Percentiles rank a stretch among this genome's conserved stretches.
phyloP scores from a whole-genome alignment of 2,797 vertebrate species.

The Cirrhinus molitorella region DNA sequence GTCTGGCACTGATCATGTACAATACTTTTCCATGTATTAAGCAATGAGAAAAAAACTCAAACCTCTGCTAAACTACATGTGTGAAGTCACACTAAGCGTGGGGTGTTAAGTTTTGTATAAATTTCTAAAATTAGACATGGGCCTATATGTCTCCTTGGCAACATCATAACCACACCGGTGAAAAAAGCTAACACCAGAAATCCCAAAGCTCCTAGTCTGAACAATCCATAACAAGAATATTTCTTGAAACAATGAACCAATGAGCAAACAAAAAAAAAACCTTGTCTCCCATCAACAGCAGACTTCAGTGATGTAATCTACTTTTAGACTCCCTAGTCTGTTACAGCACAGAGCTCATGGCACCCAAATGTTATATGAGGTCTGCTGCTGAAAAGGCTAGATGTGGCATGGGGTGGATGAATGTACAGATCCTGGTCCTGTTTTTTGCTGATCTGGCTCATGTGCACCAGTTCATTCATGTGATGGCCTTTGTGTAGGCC shows the following conservation, averaged over 20 bases:
- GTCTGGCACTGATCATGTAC: neutral
- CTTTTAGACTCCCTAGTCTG: neutral
- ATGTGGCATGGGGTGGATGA: slow-evolving; percentile 26
- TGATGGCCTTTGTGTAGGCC: slow-evolving; percentile 41
- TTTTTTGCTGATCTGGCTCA: neutral
- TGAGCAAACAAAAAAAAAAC: neutral
- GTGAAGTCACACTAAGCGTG: neutral
- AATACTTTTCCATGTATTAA: neutral
- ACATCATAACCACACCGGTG: neutral
- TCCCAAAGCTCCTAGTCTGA: neutral
- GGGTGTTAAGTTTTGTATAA: neutral
- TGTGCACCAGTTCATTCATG: neutral
- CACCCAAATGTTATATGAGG: neutral
- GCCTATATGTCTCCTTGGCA: neutral
- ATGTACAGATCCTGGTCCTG: neutral
- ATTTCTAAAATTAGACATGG: slow-evolving; percentile 21
- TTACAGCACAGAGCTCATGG: neutral
- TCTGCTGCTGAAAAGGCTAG: neutral
- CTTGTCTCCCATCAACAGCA: neutral
- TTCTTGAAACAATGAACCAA: neutral
- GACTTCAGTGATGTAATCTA: neutral
- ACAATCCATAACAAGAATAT: neutral
- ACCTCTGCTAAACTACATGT: neutral
- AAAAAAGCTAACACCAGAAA: neutral
- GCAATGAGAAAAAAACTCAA: neutral